phyloP scores from a whole-genome alignment of 2,888 invertebrate genomes.

The Lepidochrysops patricia region DNA sequence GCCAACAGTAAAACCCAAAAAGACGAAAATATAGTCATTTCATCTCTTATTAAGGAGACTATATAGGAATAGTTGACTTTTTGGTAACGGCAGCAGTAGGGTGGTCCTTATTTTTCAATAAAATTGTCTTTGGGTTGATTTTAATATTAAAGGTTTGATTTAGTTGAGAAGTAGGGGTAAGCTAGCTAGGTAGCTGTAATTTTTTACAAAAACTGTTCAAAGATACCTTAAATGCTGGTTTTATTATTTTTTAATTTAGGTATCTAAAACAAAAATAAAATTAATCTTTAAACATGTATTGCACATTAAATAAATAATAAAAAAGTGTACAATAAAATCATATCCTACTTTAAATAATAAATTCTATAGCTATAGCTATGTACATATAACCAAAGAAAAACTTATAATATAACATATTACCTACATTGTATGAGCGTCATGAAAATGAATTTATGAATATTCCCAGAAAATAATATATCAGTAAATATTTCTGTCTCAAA shows the following conservation, averaged over 20 bases:
- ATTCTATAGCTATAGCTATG: neutral
- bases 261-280: neutral
- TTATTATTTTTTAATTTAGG: too few species aligned
- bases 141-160: too few species aligned
- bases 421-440: neutral
- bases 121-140: too few species aligned
- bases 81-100: too few species aligned
- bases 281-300: neutral
- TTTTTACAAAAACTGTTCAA: too few species aligned
- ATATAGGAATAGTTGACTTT: too few species aligned
- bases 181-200: too few species aligned
- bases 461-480: neutral
- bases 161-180: too few species aligned
- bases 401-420: neutral
- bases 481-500: neutral
- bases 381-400: neutral
- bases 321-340: constrained; percentile 10
- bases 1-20: neutral
- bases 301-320: constrained; percentile 11
- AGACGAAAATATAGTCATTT: too few species aligned
- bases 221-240: too few species aligned
- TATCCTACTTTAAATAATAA: neutral
- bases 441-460: neutral
- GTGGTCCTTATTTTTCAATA: too few species aligned
- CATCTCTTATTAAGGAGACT: too few species aligned